Base-by-base conservation (phyloP, 2,797 vertebrate genomes). In the Peromyscus eremicus region DNA sequence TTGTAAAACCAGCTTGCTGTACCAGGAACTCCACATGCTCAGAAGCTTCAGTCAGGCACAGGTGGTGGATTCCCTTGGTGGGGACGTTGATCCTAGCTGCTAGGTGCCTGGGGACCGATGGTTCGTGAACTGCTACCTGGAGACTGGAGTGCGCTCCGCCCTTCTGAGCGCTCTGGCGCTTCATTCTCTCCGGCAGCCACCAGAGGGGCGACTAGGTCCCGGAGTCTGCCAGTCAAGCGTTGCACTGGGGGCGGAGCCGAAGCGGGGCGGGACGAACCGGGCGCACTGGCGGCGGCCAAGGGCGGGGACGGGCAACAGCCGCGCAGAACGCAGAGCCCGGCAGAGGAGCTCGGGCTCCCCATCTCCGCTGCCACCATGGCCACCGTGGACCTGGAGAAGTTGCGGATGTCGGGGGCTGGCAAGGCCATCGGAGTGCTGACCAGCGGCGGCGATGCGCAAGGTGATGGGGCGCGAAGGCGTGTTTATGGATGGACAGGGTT, bases 361-460 rank as follows among this genome's bases (percentile, higher is more conserved):
- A 85, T 80, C 75, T 96, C 55, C 79, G 87, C 97, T 90, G 97
- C 96, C 85, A 86, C 97, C 96, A 98, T 98, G 96, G 98, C 97
- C 92, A 98, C 97, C 16, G 99, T 99, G 99, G 98, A 98, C 86
- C 87, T 99, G 98, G 99, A 99, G 98, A 99, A 99, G 98, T 98
- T 99, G 98, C 99, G 99, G 97, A 99, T 99, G 99, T 98, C 98
- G n/a, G 98, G 95, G 95, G 98, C 99, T 70, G 99, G 99, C 52
- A 99, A 99, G 94, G 99, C 99, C 94, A 98, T 99, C 23, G 99
- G 99, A 1, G 99, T 99, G 71, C 98, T 99, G 96, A 99, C 99
- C 91, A 99, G 99, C 98, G 99, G 99, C 43, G 99, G 99, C 96
- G 99, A 99, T 98, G 99, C 99, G 92, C 99, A 99, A 99, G 99